These are phyloP conservation scores for Linnaemya tessellans DNA, from an alignment of 2,888 invertebrate genomes.

Conservation along the genomic window DNA sequence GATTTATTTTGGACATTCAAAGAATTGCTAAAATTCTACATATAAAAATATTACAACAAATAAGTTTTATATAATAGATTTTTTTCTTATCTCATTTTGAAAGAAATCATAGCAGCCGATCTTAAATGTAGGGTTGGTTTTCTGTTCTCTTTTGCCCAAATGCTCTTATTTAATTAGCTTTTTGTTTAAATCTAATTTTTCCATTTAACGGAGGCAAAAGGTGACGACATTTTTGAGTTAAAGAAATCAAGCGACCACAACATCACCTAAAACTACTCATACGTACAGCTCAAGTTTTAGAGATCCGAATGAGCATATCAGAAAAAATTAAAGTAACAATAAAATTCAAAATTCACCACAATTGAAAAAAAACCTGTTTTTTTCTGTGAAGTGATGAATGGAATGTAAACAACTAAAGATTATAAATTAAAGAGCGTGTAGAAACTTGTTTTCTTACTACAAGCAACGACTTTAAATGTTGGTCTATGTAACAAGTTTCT, in stretches of 20 bases:
- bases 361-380: slow-evolving; percentile 54
- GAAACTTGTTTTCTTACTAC: slow-evolving; percentile 8
- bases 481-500: too few species aligned
- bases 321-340: slow-evolving; percentile 18
- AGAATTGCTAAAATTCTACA: too few species aligned
- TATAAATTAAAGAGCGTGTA: background rate
- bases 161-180: background rate
- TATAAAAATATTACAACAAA: too few species aligned
- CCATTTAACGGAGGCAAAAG: slow-evolving; percentile 28
- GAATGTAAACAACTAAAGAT: background rate
- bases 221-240: slow-evolving; percentile 53
- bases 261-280: slow-evolving; percentile 11
- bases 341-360: slow-evolving; percentile 57
- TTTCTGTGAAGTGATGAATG: background rate
- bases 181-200: background rate
- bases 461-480: too few species aligned
- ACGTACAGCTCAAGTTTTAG: slow-evolving; percentile 36
- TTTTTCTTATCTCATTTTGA: background rate
- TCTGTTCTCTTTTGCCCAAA: slow-evolving; percentile 15
- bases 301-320: slow-evolving; percentile 1
- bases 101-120: background rate
- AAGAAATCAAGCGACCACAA: slow-evolving; percentile 9
- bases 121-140: slow-evolving; percentile 6
- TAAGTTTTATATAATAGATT: too few species aligned
- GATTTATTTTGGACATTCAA: too few species aligned